Percentiles rank a stretch among this genome's conserved stretches.
Conservation (phyloP, 2,113 vertebrate species). For the Fregata magnificens region DNA sequence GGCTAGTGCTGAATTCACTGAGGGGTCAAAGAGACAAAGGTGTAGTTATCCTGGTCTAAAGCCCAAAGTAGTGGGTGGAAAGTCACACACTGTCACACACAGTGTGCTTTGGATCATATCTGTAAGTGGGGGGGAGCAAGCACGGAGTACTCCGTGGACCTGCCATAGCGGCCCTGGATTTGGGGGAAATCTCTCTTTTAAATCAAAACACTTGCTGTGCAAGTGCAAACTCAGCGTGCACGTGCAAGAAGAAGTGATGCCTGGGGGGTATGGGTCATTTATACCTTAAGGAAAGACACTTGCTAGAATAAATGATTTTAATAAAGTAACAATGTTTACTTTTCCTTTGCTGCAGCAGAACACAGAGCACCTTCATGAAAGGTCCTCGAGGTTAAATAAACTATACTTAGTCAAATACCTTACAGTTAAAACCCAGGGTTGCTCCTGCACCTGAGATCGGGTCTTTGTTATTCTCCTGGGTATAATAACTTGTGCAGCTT, state of each 20-base stretch:
- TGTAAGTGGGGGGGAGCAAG: background rate
- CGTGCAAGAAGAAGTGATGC: background rate
- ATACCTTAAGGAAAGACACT: background rate
- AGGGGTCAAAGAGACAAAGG: background rate
- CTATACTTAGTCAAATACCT: slow-evolving; percentile 20
- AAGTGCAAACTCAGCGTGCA: background rate
- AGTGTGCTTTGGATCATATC: background rate
- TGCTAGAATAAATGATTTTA: slow-evolving; percentile 1
- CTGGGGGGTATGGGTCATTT: background rate
- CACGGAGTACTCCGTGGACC: background rate
- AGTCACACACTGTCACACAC: background rate
- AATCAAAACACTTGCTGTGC: background rate
- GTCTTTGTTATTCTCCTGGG: background rate
- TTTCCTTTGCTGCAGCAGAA: slow-evolving; percentile 12
- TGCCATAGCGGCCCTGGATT: background rate
- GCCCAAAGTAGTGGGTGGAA: background rate
- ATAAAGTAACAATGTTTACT: slow-evolving; percentile 26
- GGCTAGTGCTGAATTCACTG: background rate
- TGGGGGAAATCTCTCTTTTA: background rate
- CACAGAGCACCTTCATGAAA: background rate
- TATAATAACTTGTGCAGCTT: background rate
- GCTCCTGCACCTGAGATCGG: background rate
- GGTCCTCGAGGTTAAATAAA: slow-evolving; percentile 52
- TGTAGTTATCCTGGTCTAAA: background rate
- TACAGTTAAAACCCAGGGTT: background rate